Evolutionary conservation across 2,797 vertebrate species (phyloP), one percentile per base, ranked within the genome.

Genomic region (Oreochromis grahami): DNA sequence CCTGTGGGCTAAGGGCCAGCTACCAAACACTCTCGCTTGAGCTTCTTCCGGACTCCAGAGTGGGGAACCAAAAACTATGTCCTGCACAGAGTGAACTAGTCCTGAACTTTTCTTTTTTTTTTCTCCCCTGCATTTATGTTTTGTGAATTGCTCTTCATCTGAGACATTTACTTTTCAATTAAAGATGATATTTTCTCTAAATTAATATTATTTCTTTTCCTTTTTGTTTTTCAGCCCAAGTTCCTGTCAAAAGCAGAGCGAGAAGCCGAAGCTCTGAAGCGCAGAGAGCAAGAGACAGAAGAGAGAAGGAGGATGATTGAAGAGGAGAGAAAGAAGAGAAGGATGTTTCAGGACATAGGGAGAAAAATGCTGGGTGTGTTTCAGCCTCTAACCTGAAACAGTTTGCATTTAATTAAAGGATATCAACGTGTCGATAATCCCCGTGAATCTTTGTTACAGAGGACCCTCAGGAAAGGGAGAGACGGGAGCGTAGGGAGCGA

Each of bases 381-480:
- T 74, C 5, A 52, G 53, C 17, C 4, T 65, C 43, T 58, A 36
- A 41, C 8, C 45, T 38, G 7, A 29, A 53, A 78, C 9, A 1
- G 8, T 51, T 10, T 56, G 3, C 8, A 4, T 17, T n/a, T 19
- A 38, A 12, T 76, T 41, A 6, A 8, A 6, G 8, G 21, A 4
- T 41, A 5, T 9, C 77, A 56, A 6, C 5, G 0, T 53, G 1
- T 45, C 63, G 9, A 41, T 83, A n/a, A 38, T 78, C 13, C 80
- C 48, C 21, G 6, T 19, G 11, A 29, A 6, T 68, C 19, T 85
- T 24, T 88, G 26, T 84, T 53, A 24, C 93, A 99, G 98, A 99
- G 96, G 98, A 99, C 90, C 98, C 98, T 4, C 98, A 99, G 92
- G 98, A 99, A 78, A 94, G 98, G 0, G 98, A 99, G 80, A 96